A percentile compares a stretch with the other conserved stretches of the same genome.
phyloP scores from a whole-genome alignment of 2,888 invertebrate genomes.

The Fragum fragum region DNA sequence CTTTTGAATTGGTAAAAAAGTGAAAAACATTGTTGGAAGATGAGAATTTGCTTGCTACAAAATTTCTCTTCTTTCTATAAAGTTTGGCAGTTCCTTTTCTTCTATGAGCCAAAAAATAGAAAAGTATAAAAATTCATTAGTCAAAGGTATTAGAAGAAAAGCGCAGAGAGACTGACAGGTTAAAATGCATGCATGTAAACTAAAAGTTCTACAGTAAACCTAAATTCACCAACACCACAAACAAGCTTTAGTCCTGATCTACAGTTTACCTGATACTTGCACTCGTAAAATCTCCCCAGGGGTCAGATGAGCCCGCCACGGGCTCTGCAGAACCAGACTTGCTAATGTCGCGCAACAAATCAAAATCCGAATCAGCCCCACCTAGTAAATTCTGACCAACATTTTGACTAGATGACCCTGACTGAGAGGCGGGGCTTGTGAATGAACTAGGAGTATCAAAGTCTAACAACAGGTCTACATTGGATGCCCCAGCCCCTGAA shows the following conservation, averaged over 20 bases:
- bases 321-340: slow-evolving; percentile 42
- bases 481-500: slow-evolving; percentile 34
- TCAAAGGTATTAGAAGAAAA: no score
- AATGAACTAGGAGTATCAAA: slow-evolving; percentile 48
- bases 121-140: no score
- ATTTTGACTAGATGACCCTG: slow-evolving; percentile 30
- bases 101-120: no score
- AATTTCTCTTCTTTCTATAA: no score
- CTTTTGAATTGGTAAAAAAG: no score
- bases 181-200: not conserved
- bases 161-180: not conserved
- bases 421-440: slow-evolving; percentile 25
- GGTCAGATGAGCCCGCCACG: slow-evolving; percentile 68
- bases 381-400: slow-evolving; percentile 47
- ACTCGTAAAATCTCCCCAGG: slow-evolving; percentile 83
- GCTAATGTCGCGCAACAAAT: slow-evolving; percentile 41
- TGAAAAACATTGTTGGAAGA: no score
- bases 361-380: slow-evolving; percentile 52
- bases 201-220: not conserved
- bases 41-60: no score
- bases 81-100: no score
- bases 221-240: slow-evolving; percentile 2
- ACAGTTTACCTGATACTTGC: slow-evolving; percentile 51
- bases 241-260: not conserved
- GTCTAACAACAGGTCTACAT: slow-evolving; percentile 73